These are phyloP conservation scores for Rhynchonycteris naso DNA, from an alignment of 2,797 vertebrate genomes.

Conservation along the genomic window DNA sequence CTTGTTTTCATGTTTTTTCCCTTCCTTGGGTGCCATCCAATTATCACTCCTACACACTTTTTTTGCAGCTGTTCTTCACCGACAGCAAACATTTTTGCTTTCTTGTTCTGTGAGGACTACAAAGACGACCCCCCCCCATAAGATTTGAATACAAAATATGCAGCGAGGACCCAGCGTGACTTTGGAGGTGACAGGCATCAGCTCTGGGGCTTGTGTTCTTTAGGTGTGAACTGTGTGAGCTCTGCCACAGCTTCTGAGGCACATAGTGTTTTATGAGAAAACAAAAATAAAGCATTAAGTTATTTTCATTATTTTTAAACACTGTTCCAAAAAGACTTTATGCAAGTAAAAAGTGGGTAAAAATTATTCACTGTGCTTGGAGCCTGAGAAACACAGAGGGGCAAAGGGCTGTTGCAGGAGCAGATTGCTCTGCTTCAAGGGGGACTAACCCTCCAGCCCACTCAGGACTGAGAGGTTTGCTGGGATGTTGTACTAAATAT, in stretches of 20 bases:
- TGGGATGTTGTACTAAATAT: not conserved
- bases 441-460: not conserved
- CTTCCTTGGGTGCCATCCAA: slow-evolving; percentile 67
- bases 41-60: slow-evolving; percentile 78
- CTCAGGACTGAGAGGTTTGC: not conserved
- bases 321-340: not conserved
- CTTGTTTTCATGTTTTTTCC: not conserved
- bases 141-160: slow-evolving; percentile 46
- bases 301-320: not conserved
- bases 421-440: accelerated
- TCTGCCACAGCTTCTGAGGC: not conserved
- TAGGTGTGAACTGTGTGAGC: not conserved
- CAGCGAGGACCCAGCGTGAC: slow-evolving; percentile 27
- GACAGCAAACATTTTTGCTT: slow-evolving; percentile 80
- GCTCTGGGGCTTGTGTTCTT: not conserved
- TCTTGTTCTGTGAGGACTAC: slow-evolving; percentile 74
- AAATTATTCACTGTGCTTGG: not conserved
- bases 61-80: slow-evolving; percentile 74
- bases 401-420: not conserved
- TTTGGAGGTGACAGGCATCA: not conserved
- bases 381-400: not conserved
- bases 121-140: slow-evolving; percentile 69
- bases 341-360: not conserved
- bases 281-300: not conserved
- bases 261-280: not conserved